A percentile compares a stretch with the other conserved stretches of the same genome.
Evolutionary conservation across 2,888 invertebrate genomes (phyloP).

Genomic region (Petrophora chlorosata): DNA sequence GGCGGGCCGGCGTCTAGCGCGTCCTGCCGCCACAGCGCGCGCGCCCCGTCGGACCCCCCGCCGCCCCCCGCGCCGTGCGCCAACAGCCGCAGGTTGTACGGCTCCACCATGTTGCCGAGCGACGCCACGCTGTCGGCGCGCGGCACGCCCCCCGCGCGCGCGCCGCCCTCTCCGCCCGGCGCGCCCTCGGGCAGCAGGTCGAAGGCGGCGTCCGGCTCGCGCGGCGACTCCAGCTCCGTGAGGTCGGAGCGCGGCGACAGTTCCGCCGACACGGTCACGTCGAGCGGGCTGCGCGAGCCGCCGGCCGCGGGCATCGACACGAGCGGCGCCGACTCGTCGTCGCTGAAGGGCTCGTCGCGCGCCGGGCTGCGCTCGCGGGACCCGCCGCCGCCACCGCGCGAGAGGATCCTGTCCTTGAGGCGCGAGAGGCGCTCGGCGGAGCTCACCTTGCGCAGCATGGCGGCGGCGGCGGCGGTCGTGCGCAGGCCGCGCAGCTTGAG

Average conservation of each 20-base stretch:
- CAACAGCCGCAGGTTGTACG: constrained; percentile 74
- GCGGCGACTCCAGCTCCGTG: constrained; percentile 70
- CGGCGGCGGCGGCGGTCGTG: constrained; percentile 68
- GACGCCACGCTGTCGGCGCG: constrained; percentile 60
- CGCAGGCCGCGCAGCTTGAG: constrained; percentile 62
- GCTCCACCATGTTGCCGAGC: constrained; percentile 69
- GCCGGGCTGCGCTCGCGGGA: constrained; percentile 70
- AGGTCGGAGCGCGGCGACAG: constrained; percentile 73
- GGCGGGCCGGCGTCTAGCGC: constrained; percentile 75
- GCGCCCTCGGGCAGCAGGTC: constrained; percentile 59
- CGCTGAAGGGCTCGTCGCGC: constrained; percentile 71
- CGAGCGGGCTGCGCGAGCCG: constrained; percentile 42
- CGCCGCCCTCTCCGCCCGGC: constrained; percentile 25
- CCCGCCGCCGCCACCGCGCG: constrained; percentile 56
- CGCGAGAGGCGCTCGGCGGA: constrained; percentile 70
- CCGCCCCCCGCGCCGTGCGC: constrained; percentile 57
- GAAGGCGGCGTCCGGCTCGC: constrained; percentile 48
- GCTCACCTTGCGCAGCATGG: constrained; percentile 67
- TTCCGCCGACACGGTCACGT: constrained; percentile 54
- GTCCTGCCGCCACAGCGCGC: constrained; percentile 78
- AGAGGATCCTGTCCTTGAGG: constrained; percentile 68
- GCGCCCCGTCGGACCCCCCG: constrained; percentile 51
- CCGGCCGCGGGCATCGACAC: constrained; percentile 64
- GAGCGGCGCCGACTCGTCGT: constrained; percentile 88
- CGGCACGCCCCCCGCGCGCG: constrained; percentile 37